Base-by-base conservation (phyloP, 2,113 vertebrate species). In the Turdus rufiventris region DNA sequence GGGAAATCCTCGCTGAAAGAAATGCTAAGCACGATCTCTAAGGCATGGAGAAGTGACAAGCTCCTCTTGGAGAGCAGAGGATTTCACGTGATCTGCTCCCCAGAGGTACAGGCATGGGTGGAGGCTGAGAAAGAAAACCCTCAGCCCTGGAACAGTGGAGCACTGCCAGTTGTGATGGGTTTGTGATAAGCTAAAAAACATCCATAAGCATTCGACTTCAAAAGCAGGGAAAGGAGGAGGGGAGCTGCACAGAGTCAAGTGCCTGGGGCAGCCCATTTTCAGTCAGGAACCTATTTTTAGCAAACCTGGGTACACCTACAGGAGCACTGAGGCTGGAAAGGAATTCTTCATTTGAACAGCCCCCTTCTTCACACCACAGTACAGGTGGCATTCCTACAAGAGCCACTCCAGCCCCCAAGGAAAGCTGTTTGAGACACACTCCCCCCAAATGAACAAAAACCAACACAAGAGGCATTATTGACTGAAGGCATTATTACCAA, bases 101-200 rank as follows among this genome's bases (percentile, higher is more conserved):
- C 10, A 92, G 60, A 93, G 68, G 42, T 38, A 25, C 74, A 65
- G 4, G 53, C 58, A 70, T 95, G 94, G 95, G 94, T 93, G 96
- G 94, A 94, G 96, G 96, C 80, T 96, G 91, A 95, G 95, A 96
- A 96, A 93, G 94, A 91, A 96, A 95, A 87, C 60, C 86, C 88
- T 96, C 86, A 93, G 5, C 70, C 84, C 67, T 91, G 80, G 85
- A 91, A 96, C 34, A 2, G 73, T 79, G 91, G 92, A 92, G 45
- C 0, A 5, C 54, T 70, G 92, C 94, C 94, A 95, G 57, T 36
- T 66, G 66, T 8, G 91, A 96, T 95, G 92, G 83, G 91, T 54
- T 77, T 60, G 34, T 4, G 92, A 96, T 96, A 97, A 96, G 92
- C 94, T 66, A 9, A 54, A 42, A 91, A 34, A 96, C 92, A 91